Evolutionary conservation across 2,888 invertebrate species (phyloP).

Genomic region (Machimus atricapillus): DNA sequence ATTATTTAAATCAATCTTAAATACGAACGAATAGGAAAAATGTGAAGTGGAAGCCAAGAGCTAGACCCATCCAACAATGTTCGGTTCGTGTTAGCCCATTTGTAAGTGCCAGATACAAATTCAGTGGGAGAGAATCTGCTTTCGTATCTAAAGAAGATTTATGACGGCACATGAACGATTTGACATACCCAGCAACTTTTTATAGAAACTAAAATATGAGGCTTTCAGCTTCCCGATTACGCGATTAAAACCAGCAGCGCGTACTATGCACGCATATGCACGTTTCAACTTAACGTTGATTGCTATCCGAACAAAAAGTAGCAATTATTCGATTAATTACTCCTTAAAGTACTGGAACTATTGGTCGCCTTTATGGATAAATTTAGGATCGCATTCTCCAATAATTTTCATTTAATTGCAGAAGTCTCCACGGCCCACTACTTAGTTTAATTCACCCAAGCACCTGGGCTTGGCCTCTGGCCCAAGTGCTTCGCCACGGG

Average conservation of each 20-base stretch:
- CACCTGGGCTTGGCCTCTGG: background rate
- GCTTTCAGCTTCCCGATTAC: conserved; percentile 27
- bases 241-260: background rate
- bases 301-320: background rate
- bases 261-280: background rate
- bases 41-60: background rate
- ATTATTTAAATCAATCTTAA: background rate
- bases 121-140: conserved; percentile 1
- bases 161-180: conserved; percentile 10
- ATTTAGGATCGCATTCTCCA: background rate
- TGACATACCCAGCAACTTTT: background rate
- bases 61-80: background rate
- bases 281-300: background rate
- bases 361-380: background rate
- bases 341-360: background rate
- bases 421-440: background rate
- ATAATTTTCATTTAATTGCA: background rate
- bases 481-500: background rate
- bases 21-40: background rate
- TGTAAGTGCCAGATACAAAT: background rate
- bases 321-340: background rate
- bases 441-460: background rate
- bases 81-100: background rate
- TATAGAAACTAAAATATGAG: background rate
- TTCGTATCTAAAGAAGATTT: background rate